These are phyloP conservation scores for Drosophila tanythrix DNA, from an alignment of 2,888 invertebrate genomes.

Conservation along the genomic window DNA sequence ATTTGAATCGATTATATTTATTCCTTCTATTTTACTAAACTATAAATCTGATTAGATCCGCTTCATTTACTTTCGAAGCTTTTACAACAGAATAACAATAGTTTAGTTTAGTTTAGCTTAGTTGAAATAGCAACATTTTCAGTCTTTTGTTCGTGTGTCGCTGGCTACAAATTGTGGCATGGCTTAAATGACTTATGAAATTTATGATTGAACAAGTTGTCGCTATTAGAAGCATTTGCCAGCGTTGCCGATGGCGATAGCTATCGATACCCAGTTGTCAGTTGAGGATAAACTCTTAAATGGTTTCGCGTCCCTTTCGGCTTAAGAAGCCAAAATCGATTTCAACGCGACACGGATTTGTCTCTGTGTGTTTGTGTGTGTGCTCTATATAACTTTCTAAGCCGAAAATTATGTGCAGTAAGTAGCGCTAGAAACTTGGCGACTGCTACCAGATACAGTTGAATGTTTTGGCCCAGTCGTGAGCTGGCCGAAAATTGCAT, in stretches of 20 bases:
- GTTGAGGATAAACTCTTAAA: slow-evolving; percentile 74
- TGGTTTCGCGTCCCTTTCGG: slow-evolving; percentile 55
- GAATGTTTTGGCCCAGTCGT: slow-evolving; percentile 36
- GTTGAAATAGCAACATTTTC: background rate
- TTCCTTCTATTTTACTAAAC: background rate
- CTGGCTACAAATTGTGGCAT: slow-evolving; percentile 37
- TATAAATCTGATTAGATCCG: background rate
- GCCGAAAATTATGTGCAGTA: slow-evolving; percentile 76
- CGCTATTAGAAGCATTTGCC: slow-evolving; percentile 57
- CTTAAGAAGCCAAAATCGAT: slow-evolving; percentile 69
- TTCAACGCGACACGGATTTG: slow-evolving; percentile 18
- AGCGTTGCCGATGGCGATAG: slow-evolving; percentile 32
- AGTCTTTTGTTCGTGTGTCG: background rate
- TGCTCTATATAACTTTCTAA: slow-evolving; percentile 69
- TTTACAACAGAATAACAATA: background rate
- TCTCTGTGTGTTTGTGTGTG: slow-evolving; percentile 45
- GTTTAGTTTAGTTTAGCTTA: background rate
- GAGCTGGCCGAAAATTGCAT: slow-evolving; percentile 76
- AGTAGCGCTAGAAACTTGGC: slow-evolving; percentile 47
- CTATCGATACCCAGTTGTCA: slow-evolving; percentile 40
- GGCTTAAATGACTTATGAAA: slow-evolving; percentile 66
- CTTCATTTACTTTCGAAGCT: background rate
- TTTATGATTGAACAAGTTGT: slow-evolving; percentile 78
- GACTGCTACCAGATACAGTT: slow-evolving; percentile 24
- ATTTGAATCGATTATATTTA: background rate